Base-by-base conservation (phyloP, 2,888 invertebrate species). In the Lithophane semibrunnea region DNA sequence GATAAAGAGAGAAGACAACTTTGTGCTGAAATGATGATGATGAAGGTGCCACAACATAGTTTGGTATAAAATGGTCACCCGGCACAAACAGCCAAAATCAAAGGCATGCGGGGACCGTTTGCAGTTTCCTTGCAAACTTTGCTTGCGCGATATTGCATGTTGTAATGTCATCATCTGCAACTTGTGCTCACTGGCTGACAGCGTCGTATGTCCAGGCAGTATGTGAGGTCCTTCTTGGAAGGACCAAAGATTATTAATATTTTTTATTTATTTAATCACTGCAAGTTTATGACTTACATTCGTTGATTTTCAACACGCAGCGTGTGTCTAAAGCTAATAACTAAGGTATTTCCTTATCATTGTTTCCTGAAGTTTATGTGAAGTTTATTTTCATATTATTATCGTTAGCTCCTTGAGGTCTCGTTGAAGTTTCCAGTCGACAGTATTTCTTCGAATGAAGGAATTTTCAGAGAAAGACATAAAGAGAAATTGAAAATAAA, bases 311-410 rank as follows among this genome's bases (percentile, higher is more conserved):
- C 42, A 79, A 79, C 76, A 82, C 64, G 56, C 64, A 74, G 52
- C 61, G 42, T 72, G 56, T 82, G 79, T 68, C 70, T 67, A 68
- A 69, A 79, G 67, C 47, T 79, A 64, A 79, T 76, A 85, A 79
- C 85, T 64, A 24, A 79, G 73, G 61, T 73, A 73, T 60, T 84
- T 71, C 54, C 61, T 65, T 75, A 74, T 74, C 78, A 84, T 73
- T 68, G 71, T 79, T 79, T 75, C 61, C 73, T n/a, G 42, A 75
- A 75, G 56, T 78, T 78, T 78, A 78, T 72, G 69, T 71, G n/a
- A 37, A 74, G 37, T 54, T 68, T 68, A 44, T 63, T 47, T 52
- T 66, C 37, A 49, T 77, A 47, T 21, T 52, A 77, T 24, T 16
- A 42, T 54, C n/a, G n/a, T 52, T 44, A 37, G 16, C 37, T 37